These are phyloP conservation scores for Drosophila quadrilineata DNA, from an alignment of 1,140 invertebrate genomes.

Conservation along the genomic window DNA sequence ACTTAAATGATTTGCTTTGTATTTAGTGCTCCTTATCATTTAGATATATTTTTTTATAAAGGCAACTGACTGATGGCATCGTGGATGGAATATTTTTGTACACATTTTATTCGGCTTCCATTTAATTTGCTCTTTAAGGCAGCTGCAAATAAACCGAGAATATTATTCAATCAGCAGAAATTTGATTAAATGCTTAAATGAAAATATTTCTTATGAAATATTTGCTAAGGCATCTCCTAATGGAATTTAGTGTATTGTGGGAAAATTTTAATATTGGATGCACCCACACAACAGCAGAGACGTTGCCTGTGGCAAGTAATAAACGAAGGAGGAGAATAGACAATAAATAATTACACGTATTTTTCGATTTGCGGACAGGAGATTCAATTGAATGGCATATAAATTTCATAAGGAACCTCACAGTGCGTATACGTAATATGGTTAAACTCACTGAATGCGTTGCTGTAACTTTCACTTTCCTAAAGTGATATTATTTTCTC, in stretches of 20 bases:
- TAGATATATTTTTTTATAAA: neutral
- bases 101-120: conserved; percentile 19
- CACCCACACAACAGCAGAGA: conserved; percentile 13
- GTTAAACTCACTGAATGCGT: too few species aligned
- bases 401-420: neutral
- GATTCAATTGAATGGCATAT: too few species aligned
- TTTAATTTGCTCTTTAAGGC: neutral
- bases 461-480: conserved; percentile 48
- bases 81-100: conserved; percentile 25
- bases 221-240: conserved; percentile 1
- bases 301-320: neutral
- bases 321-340: neutral
- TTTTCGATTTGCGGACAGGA: neutral
- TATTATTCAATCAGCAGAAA: too few species aligned
- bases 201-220: conserved; percentile 7
- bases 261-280: conserved; percentile 5
- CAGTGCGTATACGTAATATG: neutral
- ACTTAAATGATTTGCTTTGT: neutral
- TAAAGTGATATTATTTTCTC: too few species aligned
- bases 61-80: conserved; percentile 2
- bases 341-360: conserved; percentile 17
- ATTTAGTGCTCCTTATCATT: neutral
- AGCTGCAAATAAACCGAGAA: too few species aligned
- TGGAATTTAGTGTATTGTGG: conserved; percentile 20
- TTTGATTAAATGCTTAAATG: neutral